Percentiles rank a stretch among this genome's conserved stretches.
Evolutionary conservation across 2,888 invertebrate species (phyloP).

Genomic region (Dromius quadrimaculatus): DNA sequence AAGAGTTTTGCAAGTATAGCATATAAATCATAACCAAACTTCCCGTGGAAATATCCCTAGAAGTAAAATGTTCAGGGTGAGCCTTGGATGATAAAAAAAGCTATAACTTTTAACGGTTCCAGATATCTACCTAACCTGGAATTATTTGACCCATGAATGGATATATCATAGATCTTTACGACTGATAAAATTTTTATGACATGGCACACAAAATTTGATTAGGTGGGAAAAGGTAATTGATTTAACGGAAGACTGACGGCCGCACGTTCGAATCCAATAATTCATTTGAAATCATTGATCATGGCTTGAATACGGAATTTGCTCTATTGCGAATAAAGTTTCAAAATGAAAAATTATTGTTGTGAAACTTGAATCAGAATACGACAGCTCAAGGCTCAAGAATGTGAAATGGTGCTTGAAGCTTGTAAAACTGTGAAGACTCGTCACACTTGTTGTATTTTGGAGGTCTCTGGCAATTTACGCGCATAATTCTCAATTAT

Average conservation of each 20-base stretch:
- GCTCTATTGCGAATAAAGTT: no score
- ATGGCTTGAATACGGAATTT: no score
- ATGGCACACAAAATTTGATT: not conserved
- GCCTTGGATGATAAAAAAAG: constrained; percentile 4
- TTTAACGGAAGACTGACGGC: constrained; percentile 6
- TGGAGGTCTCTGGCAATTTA: no score
- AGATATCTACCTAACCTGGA: constrained; percentile 12
- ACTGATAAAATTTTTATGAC: constrained; percentile 4
- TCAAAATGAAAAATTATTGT: no score
- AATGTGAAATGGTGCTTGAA: no score
- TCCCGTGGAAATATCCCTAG: not conserved
- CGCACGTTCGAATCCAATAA: no score
- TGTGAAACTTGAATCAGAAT: no score
- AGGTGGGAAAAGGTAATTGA: constrained; percentile 7
- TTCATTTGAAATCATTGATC: not conserved
- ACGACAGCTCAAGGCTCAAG: no score
- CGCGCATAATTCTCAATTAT: no score
- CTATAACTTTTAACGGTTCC: constrained; percentile 18
- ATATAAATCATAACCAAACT: constrained; percentile 19
- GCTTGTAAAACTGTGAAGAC: no score
- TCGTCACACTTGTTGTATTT: no score
- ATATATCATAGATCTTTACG: constrained; percentile 8
- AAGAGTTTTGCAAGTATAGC: constrained; percentile 15
- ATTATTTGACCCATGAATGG: constrained; percentile 25
- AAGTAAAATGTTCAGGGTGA: constrained; percentile 1